Percentiles rank a stretch among this genome's conserved stretches.
Evolutionary conservation across 2,113 vertebrate species (phyloP).

Genomic region (Corvus hawaiiensis): DNA sequence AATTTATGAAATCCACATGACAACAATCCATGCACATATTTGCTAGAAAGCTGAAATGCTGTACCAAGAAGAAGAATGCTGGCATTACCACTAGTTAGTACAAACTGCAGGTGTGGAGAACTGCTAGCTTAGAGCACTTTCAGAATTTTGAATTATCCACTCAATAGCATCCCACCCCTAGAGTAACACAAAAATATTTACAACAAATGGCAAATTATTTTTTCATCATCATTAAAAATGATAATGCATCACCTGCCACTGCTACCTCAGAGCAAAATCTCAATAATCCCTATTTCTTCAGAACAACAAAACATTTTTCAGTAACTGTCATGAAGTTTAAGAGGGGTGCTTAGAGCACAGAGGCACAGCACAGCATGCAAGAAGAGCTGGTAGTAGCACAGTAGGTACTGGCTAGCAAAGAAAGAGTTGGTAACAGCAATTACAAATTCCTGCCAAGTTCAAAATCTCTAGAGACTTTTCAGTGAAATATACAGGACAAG

Average conservation of each 20-base stretch:
- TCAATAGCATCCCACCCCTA: constrained; percentile 99
- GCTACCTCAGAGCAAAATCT: not conserved
- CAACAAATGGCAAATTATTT: constrained; percentile 10
- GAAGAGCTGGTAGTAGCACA: not conserved
- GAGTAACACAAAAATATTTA: constrained; percentile 74
- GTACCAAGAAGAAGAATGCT: constrained; percentile 36
- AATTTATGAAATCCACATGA: not conserved
- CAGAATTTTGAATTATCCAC: constrained; percentile 97
- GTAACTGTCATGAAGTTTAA: not conserved
- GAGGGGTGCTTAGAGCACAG: not conserved
- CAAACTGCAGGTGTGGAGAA: constrained; percentile 71
- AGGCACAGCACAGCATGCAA: not conserved
- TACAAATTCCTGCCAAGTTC: not conserved
- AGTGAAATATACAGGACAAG: not conserved
- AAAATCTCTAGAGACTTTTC: not conserved
- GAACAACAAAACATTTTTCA: not conserved
- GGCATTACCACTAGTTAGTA: constrained; percentile 76
- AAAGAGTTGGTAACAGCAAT: not conserved
- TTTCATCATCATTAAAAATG: not conserved
- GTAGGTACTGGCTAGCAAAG: not conserved
- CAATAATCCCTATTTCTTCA: not conserved
- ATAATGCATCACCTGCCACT: not conserved
- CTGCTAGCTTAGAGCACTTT: constrained; percentile 82
- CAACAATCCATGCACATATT: constrained; percentile 29
- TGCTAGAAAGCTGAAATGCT: constrained; percentile 39